These are phyloP conservation scores for Falcunculus frontatus DNA, from an alignment of 2,113 vertebrate genomes.

Conservation along the genomic window DNA sequence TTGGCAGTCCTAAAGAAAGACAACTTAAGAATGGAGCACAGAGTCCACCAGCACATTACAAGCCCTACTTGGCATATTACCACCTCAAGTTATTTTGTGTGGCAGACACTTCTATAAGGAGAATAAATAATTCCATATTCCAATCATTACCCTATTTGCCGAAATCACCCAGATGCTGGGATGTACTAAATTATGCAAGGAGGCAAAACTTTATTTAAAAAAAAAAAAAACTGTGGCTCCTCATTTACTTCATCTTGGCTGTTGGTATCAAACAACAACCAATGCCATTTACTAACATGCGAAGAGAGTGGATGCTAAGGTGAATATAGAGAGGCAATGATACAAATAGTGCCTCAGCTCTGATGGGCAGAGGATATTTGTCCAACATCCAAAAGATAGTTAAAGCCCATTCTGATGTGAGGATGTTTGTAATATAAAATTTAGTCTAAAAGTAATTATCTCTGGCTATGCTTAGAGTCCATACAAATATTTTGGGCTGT, in stretches of 20 bases:
- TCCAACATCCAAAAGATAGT: not conserved
- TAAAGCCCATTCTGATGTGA: not conserved
- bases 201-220: not conserved
- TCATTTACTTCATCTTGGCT: not conserved
- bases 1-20: not conserved
- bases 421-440: not conserved
- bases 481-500: not conserved
- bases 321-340: not conserved
- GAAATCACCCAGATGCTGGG: not conserved
- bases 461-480: not conserved
- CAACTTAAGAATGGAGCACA: not conserved
- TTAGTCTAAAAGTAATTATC: not conserved
- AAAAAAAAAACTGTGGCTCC: not conserved
- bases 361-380: not conserved
- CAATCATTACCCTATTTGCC: not conserved
- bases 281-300: rapidly evolving
- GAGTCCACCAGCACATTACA: not conserved
- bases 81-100: not conserved
- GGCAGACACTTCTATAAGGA: not conserved
- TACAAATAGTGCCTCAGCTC: not conserved
- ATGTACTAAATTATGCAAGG: not conserved
- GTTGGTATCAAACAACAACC: not conserved
- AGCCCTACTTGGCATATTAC: not conserved
- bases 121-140: not conserved
- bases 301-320: rapidly evolving